Evolutionary conservation across 1,140 invertebrate genomes (phyloP), one percentile per base, ranked within the genome.

Genomic region (Drosophila mayri): DNA sequence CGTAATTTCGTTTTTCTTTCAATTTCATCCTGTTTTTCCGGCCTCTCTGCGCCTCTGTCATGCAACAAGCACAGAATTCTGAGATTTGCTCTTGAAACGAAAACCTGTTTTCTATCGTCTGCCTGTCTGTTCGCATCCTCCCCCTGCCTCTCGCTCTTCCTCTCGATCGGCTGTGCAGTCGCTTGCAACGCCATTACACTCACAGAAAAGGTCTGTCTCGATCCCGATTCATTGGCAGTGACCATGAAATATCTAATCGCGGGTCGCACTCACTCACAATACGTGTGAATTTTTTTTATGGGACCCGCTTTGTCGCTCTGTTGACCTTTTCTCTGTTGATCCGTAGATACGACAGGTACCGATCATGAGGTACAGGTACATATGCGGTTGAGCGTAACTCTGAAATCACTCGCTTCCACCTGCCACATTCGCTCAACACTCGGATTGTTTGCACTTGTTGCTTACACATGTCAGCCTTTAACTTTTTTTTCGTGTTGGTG

Each of bases 91-190:
- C 78, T 63, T 81, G 58, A 76, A 78, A 62, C 73, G 35, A 76
- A 79, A 87, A 87, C 85, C 84, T 87, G 85, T 88, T 87, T 87
- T 84, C 72, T 74, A 80, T 65, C 68, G 64, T 62, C 62, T 58
- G 50, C 62, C 44, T 58, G 62, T 32, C 41, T 76, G 66, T 52
- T 18, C 37, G 44, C 52, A 38, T 55, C 38, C 38, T 18, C 22
- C 38, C 61, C 28, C 30, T 14, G 44, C 60, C 20, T 16, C 22
- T 18, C n/a, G 20, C 52, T 58, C 44, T 37, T n/a, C 44, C 71
- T 22, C 35, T 18, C 16, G 14, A 41, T 72, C 50, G 50, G n/a
- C 18, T 67, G 66, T 72, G 70, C 63, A 68, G n/a, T 59, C 54
- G 75, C 41, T 54, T 79, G 75, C 75, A 71, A 78, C 75, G 57